Base-by-base conservation (phyloP, 2,888 invertebrate species). In the Nycteola revayana region DNA sequence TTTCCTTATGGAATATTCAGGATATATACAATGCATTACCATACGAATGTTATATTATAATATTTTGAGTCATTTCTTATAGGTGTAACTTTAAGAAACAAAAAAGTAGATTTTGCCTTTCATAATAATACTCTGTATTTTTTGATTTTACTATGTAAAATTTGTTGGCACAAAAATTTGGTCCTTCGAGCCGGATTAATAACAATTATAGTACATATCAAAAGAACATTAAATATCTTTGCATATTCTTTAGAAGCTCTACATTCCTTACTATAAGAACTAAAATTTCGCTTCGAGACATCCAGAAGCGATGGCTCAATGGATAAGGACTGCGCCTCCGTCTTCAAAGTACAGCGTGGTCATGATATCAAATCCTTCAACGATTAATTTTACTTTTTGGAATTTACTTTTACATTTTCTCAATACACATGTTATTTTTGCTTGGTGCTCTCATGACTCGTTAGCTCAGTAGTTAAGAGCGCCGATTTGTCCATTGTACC, bases 401-500 rank as follows among this genome's bases (percentile, higher is more conserved):
- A 4, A 6, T 26, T 7, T 27, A 10, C 21, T 28, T 9, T 3
- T 3, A 20, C 0, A 20, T n/a, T 10, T 32, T 24, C 2, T 28
- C 22, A 22, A 22, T 33, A 28, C 24, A 17, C 25, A 23, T 11
- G 22, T 18, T 21, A 14, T 27, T 50, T 54, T 55, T 9, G 32
- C 17, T 0, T 7, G 8, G 5, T 1, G 0, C 1, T 7, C 11
- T 22, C 7, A 1, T 21, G 55, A 35, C 55, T 57, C 56, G 56
- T 56, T 56, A 57, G 57, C 57, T 57, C 59, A 57, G 57, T 49
- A 58, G 57, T 10, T 2, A 9, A 57, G 57, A 57, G 59, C 59
- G 44, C 40, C 49, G 54, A 9, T 25, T 20, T 29, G 39, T 42
- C 3, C 11, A 23, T 9, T 10, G 20, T 14, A 5, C 9, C 21